Conservation (phyloP, 2,113 vertebrate genomes). For the Oryzias woworae region DNA sequence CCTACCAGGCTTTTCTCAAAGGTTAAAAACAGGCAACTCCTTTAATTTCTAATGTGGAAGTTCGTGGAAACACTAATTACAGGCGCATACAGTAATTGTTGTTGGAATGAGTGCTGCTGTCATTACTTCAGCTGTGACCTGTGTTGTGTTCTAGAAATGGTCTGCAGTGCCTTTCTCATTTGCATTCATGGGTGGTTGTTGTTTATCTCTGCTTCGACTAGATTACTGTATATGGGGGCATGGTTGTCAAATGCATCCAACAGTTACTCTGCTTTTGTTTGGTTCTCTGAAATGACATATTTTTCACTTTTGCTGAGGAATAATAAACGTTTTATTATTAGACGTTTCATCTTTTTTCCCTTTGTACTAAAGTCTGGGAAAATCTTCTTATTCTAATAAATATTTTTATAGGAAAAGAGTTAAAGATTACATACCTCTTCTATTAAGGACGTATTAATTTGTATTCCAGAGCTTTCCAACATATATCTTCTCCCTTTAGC, state of each 20-base stretch:
- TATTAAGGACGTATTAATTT: too few relatives aligned
- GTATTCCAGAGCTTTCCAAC: too few relatives aligned
- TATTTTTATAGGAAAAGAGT: too few relatives aligned
- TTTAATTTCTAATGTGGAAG: conserved; percentile 41
- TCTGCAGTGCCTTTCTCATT: conserved; percentile 37
- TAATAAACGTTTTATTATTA: too few relatives aligned
- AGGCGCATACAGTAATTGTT: conserved; percentile 29
- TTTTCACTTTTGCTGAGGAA: conserved; percentile 3
- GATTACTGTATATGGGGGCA: conserved; percentile 34
- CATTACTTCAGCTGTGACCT: conserved; percentile 56
- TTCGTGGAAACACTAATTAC: conserved; percentile 42
- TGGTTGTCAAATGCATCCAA: conserved; percentile 18
- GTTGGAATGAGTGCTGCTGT: conserved; percentile 54
- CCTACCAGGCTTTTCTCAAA: conserved; percentile 31
- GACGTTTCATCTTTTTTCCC: too few relatives aligned
- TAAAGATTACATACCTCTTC: too few relatives aligned
- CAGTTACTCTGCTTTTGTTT: conserved; percentile 1
- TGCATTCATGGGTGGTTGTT: conserved; percentile 37
- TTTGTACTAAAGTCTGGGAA: too few relatives aligned
- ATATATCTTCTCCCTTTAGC: too few relatives aligned
- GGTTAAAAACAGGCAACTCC: conserved; percentile 40
- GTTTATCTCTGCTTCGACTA: conserved; percentile 38
- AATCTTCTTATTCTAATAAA: too few relatives aligned
- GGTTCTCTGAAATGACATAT: conserved; percentile 22
- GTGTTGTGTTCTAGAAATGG: conserved; percentile 31